Evolutionary conservation across 2,888 invertebrate genomes (phyloP), one percentile per base, ranked within the genome.

Genomic region (Diploptera punctata): DNA sequence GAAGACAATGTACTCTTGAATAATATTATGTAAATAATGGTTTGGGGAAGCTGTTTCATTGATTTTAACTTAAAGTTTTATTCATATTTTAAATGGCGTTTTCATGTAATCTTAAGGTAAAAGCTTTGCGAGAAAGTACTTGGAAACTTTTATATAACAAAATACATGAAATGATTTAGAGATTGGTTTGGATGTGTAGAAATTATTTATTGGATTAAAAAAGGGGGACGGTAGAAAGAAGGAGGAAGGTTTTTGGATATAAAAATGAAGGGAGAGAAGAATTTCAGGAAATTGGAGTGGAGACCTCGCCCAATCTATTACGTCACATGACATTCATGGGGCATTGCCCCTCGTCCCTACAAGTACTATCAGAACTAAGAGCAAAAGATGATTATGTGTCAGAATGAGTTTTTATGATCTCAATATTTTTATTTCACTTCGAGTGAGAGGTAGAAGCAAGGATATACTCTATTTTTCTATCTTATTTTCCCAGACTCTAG

Each of bases 231-330:
- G 29, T 29, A 29, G n/a, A 26, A 57, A 57, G 29, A n/a, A 29
- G n/a, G 21, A n/a, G 47, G n/a, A 29, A 29, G n/a, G n/a, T n/a
- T n/a, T 21, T 29, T 57, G 57, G 29, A 57, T 29, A 29, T 24
- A 26, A 57, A 57, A n/a, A n/a, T 26, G n/a, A 10, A n/a, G 47
- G n/a, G 57, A 29, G n/a, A 10, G 18, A n/a, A 29, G 57, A 29
- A 16, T n/a, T 57, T 57, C 57, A 31, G 57, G 31, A 57, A 57
- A 57, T 57, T 57, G 57, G 57, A 57, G 31, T 57, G 29, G 9
- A 31, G 57, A 29, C 29, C 29, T 57, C 31, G 1, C 3, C 21
- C 57, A 57, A 16, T 57, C 24, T 57, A 57, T 57, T 57, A 57
- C 47, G 29, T 57, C 13, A 57, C n/a, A 29, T 31, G 29, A n/a